A percentile compares a stretch with the other conserved stretches of the same genome.
These are phyloP conservation scores for Sitophilus oryzae DNA, from an alignment of 1,140 invertebrate species.

Conservation along the genomic window DNA sequence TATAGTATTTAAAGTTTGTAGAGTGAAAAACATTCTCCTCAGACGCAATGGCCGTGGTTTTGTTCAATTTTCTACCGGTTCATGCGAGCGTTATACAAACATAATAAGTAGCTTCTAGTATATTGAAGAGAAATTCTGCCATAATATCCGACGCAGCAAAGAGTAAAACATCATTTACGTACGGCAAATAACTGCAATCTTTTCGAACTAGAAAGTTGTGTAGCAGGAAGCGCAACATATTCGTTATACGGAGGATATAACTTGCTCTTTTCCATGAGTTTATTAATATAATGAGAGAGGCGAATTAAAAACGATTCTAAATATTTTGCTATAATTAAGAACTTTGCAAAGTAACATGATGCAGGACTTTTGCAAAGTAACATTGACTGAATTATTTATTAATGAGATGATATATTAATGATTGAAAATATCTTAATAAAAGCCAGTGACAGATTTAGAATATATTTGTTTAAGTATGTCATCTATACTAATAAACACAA, in stretches of 20 bases:
- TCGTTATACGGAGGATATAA: slow-evolving; percentile 19
- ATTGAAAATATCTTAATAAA: too few relatives aligned
- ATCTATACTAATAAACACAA: too few relatives aligned
- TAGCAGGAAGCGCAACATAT: slow-evolving; percentile 17
- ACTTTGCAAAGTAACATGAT: too few relatives aligned
- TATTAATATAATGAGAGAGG: slow-evolving; percentile 24
- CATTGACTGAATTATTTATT: too few relatives aligned
- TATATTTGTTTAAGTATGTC: too few relatives aligned
- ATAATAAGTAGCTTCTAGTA: slow-evolving; percentile 22
- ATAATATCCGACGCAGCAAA: slow-evolving; percentile 16
- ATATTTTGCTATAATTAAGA: slow-evolving; percentile 20
- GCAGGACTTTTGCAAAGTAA: too few relatives aligned
- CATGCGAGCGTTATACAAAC: slow-evolving; percentile 14
- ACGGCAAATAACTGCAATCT: slow-evolving; percentile 24
- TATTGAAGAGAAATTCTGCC: slow-evolving; percentile 21
- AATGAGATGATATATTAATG: too few relatives aligned
- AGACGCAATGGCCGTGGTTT: too few relatives aligned
- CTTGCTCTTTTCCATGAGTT: slow-evolving; percentile 16
- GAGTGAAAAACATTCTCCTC: too few relatives aligned
- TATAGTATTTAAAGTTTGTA: too few relatives aligned
- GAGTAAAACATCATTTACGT: slow-evolving; percentile 22
- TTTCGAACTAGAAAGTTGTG: slow-evolving; percentile 20
- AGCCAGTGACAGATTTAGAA: too few relatives aligned
- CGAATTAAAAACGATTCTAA: slow-evolving; percentile 19
- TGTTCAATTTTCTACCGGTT: neutral